These are phyloP conservation scores for Drosophila imparisetae DNA, from an alignment of 2,888 invertebrate genomes.

Conservation along the genomic window DNA sequence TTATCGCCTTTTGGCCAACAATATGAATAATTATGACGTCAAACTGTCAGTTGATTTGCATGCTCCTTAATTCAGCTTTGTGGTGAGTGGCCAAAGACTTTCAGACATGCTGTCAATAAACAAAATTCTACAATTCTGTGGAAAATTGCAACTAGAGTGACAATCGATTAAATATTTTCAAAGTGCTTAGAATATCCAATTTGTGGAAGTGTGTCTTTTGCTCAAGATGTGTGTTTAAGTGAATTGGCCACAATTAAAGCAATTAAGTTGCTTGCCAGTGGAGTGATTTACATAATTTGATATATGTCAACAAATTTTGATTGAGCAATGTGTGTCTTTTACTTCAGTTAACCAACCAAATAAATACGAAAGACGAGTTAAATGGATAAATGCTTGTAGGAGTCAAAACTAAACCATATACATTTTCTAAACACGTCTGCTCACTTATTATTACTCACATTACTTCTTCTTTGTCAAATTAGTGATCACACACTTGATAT, in stretches of 20 bases:
- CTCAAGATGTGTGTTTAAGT: conserved; percentile 1
- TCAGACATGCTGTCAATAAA: conserved; percentile 39
- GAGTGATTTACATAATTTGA: conserved; percentile 16
- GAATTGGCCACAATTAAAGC: conserved; percentile 19
- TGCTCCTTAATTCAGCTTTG: conserved; percentile 47
- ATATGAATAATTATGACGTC: conserved; percentile 76
- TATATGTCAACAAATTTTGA: not conserved
- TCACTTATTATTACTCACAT: not conserved
- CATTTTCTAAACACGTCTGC: not conserved
- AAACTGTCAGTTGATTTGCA: conserved; percentile 69
- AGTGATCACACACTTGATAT: not conserved
- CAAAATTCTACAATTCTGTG: conserved; percentile 27
- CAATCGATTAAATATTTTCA: conserved; percentile 30
- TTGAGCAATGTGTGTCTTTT: not conserved
- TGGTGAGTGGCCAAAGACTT: conserved; percentile 35
- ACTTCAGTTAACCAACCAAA: not conserved
- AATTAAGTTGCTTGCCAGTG: not conserved
- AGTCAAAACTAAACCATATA: not conserved
- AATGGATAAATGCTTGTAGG: not conserved
- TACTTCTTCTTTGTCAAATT: not conserved
- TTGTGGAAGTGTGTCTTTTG: not conserved
- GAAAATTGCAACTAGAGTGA: conserved; percentile 38
- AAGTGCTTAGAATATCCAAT: conserved; percentile 13
- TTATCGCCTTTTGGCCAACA: conserved; percentile 57
- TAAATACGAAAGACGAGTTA: not conserved